Evolutionary conservation across 1,140 invertebrate species (phyloP), one percentile per base, ranked within the genome.

Genomic region (Achroia grisella): DNA sequence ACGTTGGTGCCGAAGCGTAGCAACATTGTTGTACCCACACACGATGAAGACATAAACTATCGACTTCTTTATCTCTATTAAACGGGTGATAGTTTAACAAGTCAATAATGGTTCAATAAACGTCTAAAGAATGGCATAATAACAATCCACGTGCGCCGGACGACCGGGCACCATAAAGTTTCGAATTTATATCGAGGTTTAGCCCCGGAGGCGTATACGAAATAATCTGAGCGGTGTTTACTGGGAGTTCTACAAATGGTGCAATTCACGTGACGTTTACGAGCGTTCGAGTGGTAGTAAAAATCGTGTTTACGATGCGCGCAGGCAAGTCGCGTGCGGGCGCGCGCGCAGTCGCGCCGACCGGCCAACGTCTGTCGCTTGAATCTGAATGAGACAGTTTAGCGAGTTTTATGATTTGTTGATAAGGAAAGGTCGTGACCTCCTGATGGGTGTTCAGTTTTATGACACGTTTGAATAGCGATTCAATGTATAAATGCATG

Each of bases 61-160:
- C 72, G 65, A 61, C 70, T 74, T 64, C 71, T 81, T 80, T 81
- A 81, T 84, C 77, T 77, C 71, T 80, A 81, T 80, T 80, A 81
- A 80, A 56, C 71, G 68, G 64, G 64, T 73, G 68, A 84, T 82
- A 81, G 69, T 73, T 82, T 81, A 81, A 83, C 75, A 76, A 78
- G 74, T 75, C 80, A 80, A 82, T 84, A 84, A 82, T 73, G 69
- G 70, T 77, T 69, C 76, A 78, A 84, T 84, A 81, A 84, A 81
- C 56, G 80, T 84, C 77, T 52, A 71, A 73, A 67, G 73, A 76
- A 71, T 64, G 72, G 72, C 72, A 79, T 81, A 81, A 84, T 84
- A 84, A 80, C 74, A 71, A 74, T 70, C 73, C 78, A 65, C 74
- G 71, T 71, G 66, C 60, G 69, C 67, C 54, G 62, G 68, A 49